These are phyloP conservation scores for Sebastes fasciatus DNA, from an alignment of 2,113 vertebrate species.

Conservation along the genomic window DNA sequence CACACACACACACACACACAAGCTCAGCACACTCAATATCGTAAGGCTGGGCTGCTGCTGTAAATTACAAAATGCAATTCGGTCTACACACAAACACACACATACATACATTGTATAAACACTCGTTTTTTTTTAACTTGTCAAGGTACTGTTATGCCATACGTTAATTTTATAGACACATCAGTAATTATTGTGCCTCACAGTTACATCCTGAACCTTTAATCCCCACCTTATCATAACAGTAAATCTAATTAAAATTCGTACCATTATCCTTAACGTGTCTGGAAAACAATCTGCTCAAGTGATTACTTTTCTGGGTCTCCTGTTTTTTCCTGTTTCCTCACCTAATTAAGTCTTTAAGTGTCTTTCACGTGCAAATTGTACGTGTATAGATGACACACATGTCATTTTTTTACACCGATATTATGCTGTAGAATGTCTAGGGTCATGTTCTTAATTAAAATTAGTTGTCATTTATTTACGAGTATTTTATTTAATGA, in stretches of 20 bases:
- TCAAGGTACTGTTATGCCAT: neutral
- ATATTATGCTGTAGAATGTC: neutral
- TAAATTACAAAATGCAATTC: constrained; percentile 41
- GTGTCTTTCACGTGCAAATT: neutral
- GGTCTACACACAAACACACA: neutral
- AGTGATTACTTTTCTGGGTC: constrained; percentile 21
- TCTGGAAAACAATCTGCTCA: constrained; percentile 14
- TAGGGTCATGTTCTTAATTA: neutral
- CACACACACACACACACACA: constrained; percentile 36
- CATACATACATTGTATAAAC: neutral
- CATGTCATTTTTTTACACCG: neutral
- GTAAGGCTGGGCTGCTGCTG: constrained; percentile 1
- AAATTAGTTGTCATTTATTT: neutral
- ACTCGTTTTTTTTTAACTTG: neutral
- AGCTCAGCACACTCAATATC: constrained; percentile 9
- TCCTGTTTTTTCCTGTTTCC: neutral
- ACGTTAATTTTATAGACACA: constrained; percentile 27
- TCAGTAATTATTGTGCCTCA: constrained; percentile 31
- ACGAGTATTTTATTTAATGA: neutral
- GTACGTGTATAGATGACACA: neutral
- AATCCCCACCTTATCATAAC: constrained; percentile 28
- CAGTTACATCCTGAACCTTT: constrained; percentile 4
- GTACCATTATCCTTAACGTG: constrained; percentile 23
- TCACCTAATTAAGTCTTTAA: neutral
- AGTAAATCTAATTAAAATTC: constrained; percentile 45